Conservation (phyloP, 1,140 invertebrate genomes). For the Lycorma delicatula region DNA sequence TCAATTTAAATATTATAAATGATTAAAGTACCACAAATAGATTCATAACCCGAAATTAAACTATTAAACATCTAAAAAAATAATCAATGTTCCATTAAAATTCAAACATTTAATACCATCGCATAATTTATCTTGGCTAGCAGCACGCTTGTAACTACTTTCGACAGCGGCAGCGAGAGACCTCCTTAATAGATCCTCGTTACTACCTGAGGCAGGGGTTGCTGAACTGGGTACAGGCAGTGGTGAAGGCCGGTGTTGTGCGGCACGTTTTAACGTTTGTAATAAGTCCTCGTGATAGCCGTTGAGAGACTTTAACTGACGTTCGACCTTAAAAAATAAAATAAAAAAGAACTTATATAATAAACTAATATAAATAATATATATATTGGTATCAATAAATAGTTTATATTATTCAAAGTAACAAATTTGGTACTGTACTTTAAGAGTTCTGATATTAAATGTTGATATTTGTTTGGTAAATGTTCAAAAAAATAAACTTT, state of each 20-base stretch:
- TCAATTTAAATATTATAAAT: too few species aligned
- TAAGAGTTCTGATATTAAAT: too few species aligned
- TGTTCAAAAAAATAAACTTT: too few species aligned
- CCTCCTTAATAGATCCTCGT: conserved; percentile 27
- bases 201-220: conserved; percentile 22
- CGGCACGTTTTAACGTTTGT: conserved; percentile 73
- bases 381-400: too few species aligned
- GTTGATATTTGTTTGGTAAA: too few species aligned
- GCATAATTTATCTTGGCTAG: conserved; percentile 30
- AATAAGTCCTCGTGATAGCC: conserved; percentile 89
- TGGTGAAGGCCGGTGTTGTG: conserved; percentile 33
- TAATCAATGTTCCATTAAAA: conserved; percentile 5
- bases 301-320: conserved; percentile 75
- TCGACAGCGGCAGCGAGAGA: conserved; percentile 25
- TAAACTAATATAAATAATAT: too few species aligned
- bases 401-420: too few species aligned
- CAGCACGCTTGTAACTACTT: conserved; percentile 24
- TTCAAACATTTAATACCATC: conserved; percentile 19
- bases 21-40: too few species aligned
- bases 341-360: too few species aligned
- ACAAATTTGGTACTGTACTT: too few species aligned
- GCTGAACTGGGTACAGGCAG: background rate
- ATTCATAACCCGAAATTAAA: too few species aligned
- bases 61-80: background rate
- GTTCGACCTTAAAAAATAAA: conserved; percentile 67